These are phyloP conservation scores for Clinocottus analis DNA, from an alignment of 2,113 vertebrate genomes.

Conservation along the genomic window DNA sequence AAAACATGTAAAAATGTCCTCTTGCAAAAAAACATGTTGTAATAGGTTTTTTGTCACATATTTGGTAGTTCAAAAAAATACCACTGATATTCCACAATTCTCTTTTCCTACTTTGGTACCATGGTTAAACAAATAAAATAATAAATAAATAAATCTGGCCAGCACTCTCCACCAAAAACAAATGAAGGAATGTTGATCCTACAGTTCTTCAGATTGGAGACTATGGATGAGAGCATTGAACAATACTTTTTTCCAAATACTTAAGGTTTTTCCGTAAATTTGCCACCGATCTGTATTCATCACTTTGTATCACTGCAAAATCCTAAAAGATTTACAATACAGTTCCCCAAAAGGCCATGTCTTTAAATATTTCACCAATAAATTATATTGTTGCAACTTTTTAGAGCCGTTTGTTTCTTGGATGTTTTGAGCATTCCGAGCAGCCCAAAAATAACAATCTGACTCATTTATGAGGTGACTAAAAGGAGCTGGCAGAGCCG, in stretches of 20 bases:
- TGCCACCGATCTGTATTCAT: not conserved
- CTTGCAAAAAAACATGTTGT: too few relatives aligned
- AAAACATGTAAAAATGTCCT: too few relatives aligned
- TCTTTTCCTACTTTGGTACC: too few relatives aligned
- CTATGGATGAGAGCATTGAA: not conserved
- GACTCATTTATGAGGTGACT: conserved; percentile 34
- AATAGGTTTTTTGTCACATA: too few relatives aligned
- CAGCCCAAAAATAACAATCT: conserved; percentile 22
- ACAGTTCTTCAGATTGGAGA: not conserved
- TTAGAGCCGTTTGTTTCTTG: not conserved
- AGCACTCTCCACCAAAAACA: not conserved
- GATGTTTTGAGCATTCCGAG: not conserved
- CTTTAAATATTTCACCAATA: not conserved
- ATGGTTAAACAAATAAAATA: too few relatives aligned
- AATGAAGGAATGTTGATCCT: not conserved
- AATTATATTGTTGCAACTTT: not conserved
- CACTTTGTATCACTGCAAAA: not conserved
- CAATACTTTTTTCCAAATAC: not conserved
- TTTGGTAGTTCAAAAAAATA: too few relatives aligned
- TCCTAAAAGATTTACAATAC: not conserved
- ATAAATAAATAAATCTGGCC: too few relatives aligned
- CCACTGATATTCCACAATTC: too few relatives aligned
- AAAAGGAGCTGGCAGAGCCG: conserved; percentile 10
- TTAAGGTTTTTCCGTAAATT: not conserved
- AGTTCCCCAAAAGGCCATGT: not conserved